A percentile compares a stretch with the other conserved stretches of the same genome.
Evolutionary conservation across 1,140 invertebrate species (phyloP).

Genomic region (Cylas formicarius): DNA sequence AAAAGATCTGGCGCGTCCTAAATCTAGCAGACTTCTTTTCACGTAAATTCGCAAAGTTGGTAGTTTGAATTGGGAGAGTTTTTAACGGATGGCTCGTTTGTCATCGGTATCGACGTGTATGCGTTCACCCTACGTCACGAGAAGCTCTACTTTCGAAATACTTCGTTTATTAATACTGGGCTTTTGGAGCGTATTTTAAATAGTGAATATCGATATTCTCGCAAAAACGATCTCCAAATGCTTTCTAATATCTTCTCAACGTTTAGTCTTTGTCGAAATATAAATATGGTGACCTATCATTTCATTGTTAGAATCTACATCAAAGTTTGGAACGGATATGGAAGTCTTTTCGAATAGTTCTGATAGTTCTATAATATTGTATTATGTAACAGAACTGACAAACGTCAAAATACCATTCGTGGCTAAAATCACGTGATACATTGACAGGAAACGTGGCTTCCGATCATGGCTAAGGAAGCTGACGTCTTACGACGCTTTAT

Average conservation of each 20-base stretch:
- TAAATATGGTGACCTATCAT: conserved; percentile 9
- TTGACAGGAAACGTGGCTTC: too few relatives aligned
- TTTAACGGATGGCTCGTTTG: conserved; percentile 40
- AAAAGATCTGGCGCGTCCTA: conserved; percentile 32
- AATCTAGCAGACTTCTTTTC: conserved; percentile 37
- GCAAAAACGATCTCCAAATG: neutral
- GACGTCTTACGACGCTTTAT: neutral
- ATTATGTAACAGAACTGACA: too few relatives aligned
- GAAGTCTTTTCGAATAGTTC: too few relatives aligned
- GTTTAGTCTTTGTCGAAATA: conserved; percentile 1
- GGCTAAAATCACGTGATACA: too few relatives aligned
- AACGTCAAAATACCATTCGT: too few relatives aligned
- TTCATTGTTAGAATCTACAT: too few relatives aligned
- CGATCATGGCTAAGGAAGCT: neutral
- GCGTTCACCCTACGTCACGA: conserved; percentile 24
- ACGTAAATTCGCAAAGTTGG: conserved; percentile 36
- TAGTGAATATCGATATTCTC: neutral
- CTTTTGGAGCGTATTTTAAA: conserved; percentile 4
- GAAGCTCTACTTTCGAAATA: conserved; percentile 24
- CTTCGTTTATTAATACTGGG: conserved; percentile 25
- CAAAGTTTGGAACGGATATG: too few relatives aligned
- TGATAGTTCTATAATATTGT: too few relatives aligned
- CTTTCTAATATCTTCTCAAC: neutral
- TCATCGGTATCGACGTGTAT: conserved; percentile 35
- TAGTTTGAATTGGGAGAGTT: conserved; percentile 35